A percentile compares a stretch with the other conserved stretches of the same genome.
Evolutionary conservation across 1,140 invertebrate species (phyloP).

Genomic region (Pogonus chalceus): DNA sequence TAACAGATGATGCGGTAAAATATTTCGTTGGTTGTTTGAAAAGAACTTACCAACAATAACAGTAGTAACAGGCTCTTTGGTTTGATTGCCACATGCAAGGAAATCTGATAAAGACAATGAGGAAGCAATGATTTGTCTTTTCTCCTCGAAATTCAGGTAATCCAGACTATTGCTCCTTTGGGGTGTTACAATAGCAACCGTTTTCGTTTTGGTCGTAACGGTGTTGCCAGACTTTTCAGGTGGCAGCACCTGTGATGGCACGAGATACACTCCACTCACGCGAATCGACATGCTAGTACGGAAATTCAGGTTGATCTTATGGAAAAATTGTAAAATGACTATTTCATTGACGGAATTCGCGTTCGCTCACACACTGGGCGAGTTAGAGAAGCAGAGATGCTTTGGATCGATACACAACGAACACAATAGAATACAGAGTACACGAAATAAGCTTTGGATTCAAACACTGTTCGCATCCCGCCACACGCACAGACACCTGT

Average conservation of each 20-base stretch:
- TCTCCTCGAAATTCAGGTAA: conserved; percentile 84
- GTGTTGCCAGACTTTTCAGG: conserved; percentile 15
- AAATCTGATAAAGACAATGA: conserved; percentile 78
- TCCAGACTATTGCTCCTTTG: conserved; percentile 76
- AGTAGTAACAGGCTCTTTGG: conserved; percentile 36
- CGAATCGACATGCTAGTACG: conserved; percentile 30
- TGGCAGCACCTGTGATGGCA: conserved; percentile 21
- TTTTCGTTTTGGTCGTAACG: conserved; percentile 40
- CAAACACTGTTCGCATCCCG: no score
- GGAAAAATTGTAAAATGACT: no score
- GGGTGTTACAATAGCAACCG: conserved; percentile 52
- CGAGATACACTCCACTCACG: conserved; percentile 25
- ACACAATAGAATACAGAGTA: no score
- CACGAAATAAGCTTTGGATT: no score
- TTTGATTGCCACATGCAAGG: conserved; percentile 55
- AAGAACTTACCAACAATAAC: conserved; percentile 40
- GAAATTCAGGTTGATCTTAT: no score
- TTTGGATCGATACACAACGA: no score
- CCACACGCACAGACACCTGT: no score
- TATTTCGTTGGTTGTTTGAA: no score
- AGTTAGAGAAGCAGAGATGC: no score
- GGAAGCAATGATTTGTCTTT: conserved; percentile 76
- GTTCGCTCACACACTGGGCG: no score
- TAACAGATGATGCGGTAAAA: no score
- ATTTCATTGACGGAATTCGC: no score